A percentile compares a stretch with the other conserved stretches of the same genome.
phyloP scores from a whole-genome alignment of 64 coral and sea anemone genomes.

The Exaiptasia diaphana region DNA sequence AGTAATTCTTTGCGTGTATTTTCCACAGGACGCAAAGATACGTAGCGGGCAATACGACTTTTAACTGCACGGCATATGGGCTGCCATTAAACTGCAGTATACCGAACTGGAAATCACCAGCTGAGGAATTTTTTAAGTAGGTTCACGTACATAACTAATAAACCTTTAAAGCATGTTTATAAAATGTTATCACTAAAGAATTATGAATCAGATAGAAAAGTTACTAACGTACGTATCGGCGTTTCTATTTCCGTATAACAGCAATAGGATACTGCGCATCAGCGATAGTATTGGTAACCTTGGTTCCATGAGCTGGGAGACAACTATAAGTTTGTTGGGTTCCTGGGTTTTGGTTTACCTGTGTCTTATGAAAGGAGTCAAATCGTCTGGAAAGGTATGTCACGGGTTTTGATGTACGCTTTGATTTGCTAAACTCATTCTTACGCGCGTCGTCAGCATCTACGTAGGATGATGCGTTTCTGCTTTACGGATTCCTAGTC shows the following conservation, averaged over 20 bases:
- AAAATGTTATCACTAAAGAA: no score
- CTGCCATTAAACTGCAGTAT: neutral
- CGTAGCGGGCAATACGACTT: neutral
- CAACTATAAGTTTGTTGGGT: conserved; percentile 27
- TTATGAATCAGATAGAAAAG: no score
- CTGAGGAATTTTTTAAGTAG: conserved; percentile 64
- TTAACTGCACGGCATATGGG: conserved; percentile 34
- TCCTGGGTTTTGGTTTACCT: conserved; percentile 36
- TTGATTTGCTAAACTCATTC: no score
- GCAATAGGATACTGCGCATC: conserved; percentile 31
- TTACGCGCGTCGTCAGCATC: no score
- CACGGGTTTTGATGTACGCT: no score
- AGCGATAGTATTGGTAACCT: conserved; percentile 23
- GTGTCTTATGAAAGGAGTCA: conserved; percentile 50
- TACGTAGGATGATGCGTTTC: no score
- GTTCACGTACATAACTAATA: no score
- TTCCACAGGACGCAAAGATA: neutral
- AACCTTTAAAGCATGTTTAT: no score
- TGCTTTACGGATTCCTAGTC: neutral
- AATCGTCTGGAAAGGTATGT: conserved; percentile 53
- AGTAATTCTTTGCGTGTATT: no score
- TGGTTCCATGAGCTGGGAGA: conserved; percentile 42
- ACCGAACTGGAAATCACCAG: conserved; percentile 26
- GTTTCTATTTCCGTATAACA: no score
- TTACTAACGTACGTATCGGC: no score